Percentiles rank a stretch among this genome's conserved stretches.
Evolutionary conservation across 2,888 invertebrate genomes (phyloP).

Genomic region (Dicranocentrus wangi): DNA sequence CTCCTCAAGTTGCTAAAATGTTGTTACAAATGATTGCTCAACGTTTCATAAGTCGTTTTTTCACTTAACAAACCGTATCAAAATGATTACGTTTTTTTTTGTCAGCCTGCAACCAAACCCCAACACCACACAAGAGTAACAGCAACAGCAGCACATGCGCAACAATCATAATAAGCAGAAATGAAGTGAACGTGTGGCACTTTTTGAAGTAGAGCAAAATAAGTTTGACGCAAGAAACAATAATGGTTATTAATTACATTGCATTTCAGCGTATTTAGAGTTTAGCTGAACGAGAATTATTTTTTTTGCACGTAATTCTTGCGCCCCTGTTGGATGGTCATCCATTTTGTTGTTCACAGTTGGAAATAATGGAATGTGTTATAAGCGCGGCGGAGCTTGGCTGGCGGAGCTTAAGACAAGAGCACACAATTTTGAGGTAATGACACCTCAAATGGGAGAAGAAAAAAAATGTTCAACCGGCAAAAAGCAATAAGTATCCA

Average conservation of each 20-base stretch:
- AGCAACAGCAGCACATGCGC: not conserved
- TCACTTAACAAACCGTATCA: slow-evolving; percentile 50
- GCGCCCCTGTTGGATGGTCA: too few relatives aligned
- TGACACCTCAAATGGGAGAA: too few relatives aligned
- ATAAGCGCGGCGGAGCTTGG: too few relatives aligned
- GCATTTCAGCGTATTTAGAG: too few relatives aligned
- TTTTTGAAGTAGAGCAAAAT: slow-evolving; percentile 53
- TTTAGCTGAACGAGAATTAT: too few relatives aligned
- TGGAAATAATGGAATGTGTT: too few relatives aligned
- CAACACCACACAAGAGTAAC: slow-evolving; percentile 17
- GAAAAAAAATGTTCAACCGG: too few relatives aligned
- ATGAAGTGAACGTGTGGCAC: slow-evolving; percentile 40
- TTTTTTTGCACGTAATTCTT: too few relatives aligned
- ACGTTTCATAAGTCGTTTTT: slow-evolving; percentile 56
- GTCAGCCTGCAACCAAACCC: slow-evolving; percentile 41
- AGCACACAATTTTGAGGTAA: too few relatives aligned
- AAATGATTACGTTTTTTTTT: slow-evolving; percentile 45
- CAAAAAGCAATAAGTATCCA: too few relatives aligned
- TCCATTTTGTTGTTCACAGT: too few relatives aligned
- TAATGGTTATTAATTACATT: slow-evolving; percentile 47
- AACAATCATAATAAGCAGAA: slow-evolving; percentile 16
- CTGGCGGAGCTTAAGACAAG: too few relatives aligned
- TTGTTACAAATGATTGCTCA: slow-evolving; percentile 60
- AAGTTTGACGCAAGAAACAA: slow-evolving; percentile 47
- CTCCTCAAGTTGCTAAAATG: slow-evolving; percentile 57